Evolutionary conservation across 2,888 invertebrate genomes (phyloP), one percentile per base, ranked within the genome.

Genomic region (Saturnia japonica): DNA sequence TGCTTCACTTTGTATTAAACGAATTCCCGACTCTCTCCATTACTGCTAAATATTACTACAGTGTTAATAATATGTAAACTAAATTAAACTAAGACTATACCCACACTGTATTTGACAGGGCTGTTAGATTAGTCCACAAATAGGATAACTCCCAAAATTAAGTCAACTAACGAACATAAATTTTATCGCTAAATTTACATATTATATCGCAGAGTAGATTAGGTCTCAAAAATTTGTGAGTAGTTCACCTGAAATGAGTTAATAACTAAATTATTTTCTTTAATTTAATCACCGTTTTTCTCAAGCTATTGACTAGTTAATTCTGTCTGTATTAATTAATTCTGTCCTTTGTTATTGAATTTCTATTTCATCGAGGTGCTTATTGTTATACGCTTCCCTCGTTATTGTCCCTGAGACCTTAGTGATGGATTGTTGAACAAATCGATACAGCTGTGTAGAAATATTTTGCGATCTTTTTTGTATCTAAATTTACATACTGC

Each of bases 81-180:
- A 78, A 82, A 84, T 83, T 82, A 85, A 82, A 80, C 80, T 34
- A 80, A 77, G 75, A 79, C 78, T 85, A 85, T 82, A 84, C 81
- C 80, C 74, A 76, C 74, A 74, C 75, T 69, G 74, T 73, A 75
- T 74, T 75, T 73, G 71, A 68, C 68, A 70, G 66, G 62, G 66
- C 72, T 66, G 69, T 69, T 43, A 71, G 54, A 60, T 54, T 54
- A 69, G 69, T 71, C 60, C 66, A 42, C 57, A 67, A 77, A 76
- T 74, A 74, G 72, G 67, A 68, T 72, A 72, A 76, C 73, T 74
- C 74, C 70, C 73, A 62, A 72, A 54, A n/a, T n/a, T n/a, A n/a
- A 70, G 70, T 68, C 73, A 71, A 71, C 43, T 12, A 47, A 34
- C 67, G 8, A 28, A 45, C 14, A 34, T 11, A 69, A 14, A 25